Base-by-base conservation (phyloP, 2,797 vertebrate species). In the Rhabdomys pumilio region DNA sequence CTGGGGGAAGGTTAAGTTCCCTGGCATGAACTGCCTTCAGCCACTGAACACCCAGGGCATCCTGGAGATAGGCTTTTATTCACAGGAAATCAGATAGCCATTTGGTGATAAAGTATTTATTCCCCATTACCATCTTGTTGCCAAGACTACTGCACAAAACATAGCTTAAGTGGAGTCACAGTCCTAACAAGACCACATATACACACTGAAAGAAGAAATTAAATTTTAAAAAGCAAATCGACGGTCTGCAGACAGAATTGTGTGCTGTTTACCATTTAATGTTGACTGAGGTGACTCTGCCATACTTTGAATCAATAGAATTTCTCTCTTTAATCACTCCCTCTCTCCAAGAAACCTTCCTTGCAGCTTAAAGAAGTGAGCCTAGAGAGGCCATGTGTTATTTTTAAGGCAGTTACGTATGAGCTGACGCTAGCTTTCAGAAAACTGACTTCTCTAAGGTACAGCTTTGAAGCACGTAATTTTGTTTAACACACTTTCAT, bases 61-160 rank as follows among this genome's bases (percentile, higher is more conserved):
- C 85, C 94, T 90, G 73, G 55, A 20, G 31, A 83, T 92, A 47
- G 83, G 72, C 63, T 96, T 91, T 97, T 98, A 92, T 97, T 97
- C 73, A 63, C 17, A 92, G 91, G 95, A 94, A 98, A 97, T 89
- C 67, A 96, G 97, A 98, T 97, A 98, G 95, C 75, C 94, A 88
- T 67, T 96, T n/a, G 82, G 19, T 96, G 69, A 97, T 98, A 81
- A 98, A 98, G 97, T 96, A 97, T 98, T 98, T 97, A 98, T 95
- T 47, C 15, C 67, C 79, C 75, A 89, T 97, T 90, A 47, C 86
- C 22, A 0, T 83, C 77, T 76, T 85, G 93, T 91, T 96, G 96
- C 88, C 95, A 93, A 96, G 96, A 90, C 95, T 93, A 91, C 92
- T 94, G 65, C 83, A 89, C 73, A 67, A n/a, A 63, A 89, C 41